Base-by-base conservation (phyloP, 2,797 vertebrate genomes). In the Cheirogaleus major region DNA sequence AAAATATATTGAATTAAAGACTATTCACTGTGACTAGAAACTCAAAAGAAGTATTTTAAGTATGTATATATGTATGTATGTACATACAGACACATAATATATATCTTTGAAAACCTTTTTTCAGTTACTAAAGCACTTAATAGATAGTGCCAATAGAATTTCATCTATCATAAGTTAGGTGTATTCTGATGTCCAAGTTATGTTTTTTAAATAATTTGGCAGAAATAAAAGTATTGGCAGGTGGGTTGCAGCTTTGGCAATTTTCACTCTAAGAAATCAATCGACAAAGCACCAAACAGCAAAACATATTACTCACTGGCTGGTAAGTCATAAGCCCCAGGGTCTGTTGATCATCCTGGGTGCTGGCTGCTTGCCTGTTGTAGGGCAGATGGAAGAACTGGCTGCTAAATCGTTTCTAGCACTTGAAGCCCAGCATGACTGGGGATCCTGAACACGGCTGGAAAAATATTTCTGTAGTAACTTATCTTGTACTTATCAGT, bases 261-360 rank as follows among this genome's bases (percentile, higher is more conserved):
- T 96, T 98, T 95, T 17, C 2, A 98, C 76, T 95, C 87, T 72
- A 95, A 98, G 96, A 98, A 97, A 98, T 98, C 98, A 98, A 98
- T 98, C 48, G 96, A 97, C 91, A 96, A 97, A 98, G 86, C 93
- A 97, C 89, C 96, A 97, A 98, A 88, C 1, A 4, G 97, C 96
- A 98, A 98, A 98, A 97, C 89, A 97, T 95, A 98, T 99, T 98
- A 98, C 98, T 98, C 97, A 98, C 87, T 98, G 98, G 97, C 98
- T 98, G 98, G 93, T 98, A 98, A 98, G 95, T 89, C 91, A 50
- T 52, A 97, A 96, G 89, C 97, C 96, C 97, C 73, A 1, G 96
- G 96, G 96, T 93, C 92, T 97, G 96, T 94, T 98, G 98, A 98
- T 98, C 96, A 97, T 98, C 96, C 92, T 97, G 89, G 94, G 63